These are phyloP conservation scores for Coptotermes formosanus DNA, from an alignment of 1,140 invertebrate genomes.

Conservation along the genomic window DNA sequence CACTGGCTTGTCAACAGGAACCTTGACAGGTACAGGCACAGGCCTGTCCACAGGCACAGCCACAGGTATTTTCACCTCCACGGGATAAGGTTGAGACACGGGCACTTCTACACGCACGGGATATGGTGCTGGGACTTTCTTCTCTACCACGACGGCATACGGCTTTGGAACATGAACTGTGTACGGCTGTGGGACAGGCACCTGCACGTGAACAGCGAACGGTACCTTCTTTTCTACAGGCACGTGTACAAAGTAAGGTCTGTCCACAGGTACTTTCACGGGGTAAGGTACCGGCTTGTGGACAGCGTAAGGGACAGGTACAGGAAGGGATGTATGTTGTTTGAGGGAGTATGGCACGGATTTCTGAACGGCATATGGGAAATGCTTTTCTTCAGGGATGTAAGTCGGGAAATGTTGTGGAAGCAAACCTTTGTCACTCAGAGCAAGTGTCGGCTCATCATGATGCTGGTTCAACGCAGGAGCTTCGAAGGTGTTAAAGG, in stretches of 20 bases:
- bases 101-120: slow-evolving; percentile 30
- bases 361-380: background rate
- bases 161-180: slow-evolving; percentile 46
- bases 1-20: background rate
- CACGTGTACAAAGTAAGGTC: slow-evolving; percentile 63
- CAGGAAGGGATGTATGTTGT: background rate
- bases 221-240: slow-evolving; percentile 56
- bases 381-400: background rate
- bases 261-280: slow-evolving; percentile 67
- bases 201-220: slow-evolving; percentile 57
- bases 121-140: slow-evolving; percentile 29
- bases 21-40: background rate
- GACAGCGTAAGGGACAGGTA: slow-evolving; percentile 20
- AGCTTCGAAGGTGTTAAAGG: background rate
- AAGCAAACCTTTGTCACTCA: background rate
- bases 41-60: slow-evolving; percentile 25
- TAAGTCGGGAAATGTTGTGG: background rate
- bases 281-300: slow-evolving; percentile 48
- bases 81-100: slow-evolving; percentile 31
- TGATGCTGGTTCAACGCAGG: background rate
- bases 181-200: slow-evolving; percentile 73
- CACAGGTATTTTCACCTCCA: slow-evolving; percentile 28
- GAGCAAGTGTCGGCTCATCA: background rate
- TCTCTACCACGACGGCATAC: slow-evolving; percentile 37
- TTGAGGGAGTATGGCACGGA: background rate